phyloP scores from a whole-genome alignment of 2,113 vertebrate genomes.

The Podarcis raffonei region DNA sequence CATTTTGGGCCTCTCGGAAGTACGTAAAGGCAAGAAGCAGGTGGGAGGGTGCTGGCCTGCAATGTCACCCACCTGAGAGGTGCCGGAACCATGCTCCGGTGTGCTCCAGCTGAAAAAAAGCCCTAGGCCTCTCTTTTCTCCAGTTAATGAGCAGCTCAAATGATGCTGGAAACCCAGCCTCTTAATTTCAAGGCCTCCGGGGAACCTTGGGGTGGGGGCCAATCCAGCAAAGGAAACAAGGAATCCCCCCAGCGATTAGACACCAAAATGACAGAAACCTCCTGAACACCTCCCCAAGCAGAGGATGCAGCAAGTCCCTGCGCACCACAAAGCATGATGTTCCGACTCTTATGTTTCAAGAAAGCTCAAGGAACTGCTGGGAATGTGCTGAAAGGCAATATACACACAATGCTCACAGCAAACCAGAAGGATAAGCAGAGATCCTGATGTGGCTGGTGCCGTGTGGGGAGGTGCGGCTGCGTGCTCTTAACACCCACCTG shows the following conservation, averaged over 20 bases:
- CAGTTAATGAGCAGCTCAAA: neutral
- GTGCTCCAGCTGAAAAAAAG: too few species aligned
- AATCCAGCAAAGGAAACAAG: too few species aligned
- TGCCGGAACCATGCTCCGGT: too few species aligned
- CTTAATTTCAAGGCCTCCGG: neutral
- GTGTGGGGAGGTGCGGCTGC: neutral
- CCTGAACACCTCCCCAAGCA: neutral
- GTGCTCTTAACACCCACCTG: too few species aligned
- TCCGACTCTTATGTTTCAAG: neutral
- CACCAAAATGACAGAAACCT: neutral
- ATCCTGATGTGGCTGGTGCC: fast-evolving
- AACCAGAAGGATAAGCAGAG: neutral
- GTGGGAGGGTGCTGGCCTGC: too few species aligned
- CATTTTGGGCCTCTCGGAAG: too few species aligned
- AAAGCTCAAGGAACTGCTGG: neutral
- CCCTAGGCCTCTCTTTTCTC: neutral
- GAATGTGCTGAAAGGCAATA: too few species aligned
- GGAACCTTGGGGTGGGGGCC: neutral
- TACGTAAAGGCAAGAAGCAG: too few species aligned
- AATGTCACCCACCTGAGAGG: too few species aligned
- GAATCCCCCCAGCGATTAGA: neutral
- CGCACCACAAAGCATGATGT: neutral
- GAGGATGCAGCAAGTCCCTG: neutral
- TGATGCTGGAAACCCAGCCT: neutral
- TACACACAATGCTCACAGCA: neutral